Evolutionary conservation across 2,797 vertebrate genomes (phyloP), one percentile per base, ranked within the genome.

Genomic region (Cyclopterus lumpus): DNA sequence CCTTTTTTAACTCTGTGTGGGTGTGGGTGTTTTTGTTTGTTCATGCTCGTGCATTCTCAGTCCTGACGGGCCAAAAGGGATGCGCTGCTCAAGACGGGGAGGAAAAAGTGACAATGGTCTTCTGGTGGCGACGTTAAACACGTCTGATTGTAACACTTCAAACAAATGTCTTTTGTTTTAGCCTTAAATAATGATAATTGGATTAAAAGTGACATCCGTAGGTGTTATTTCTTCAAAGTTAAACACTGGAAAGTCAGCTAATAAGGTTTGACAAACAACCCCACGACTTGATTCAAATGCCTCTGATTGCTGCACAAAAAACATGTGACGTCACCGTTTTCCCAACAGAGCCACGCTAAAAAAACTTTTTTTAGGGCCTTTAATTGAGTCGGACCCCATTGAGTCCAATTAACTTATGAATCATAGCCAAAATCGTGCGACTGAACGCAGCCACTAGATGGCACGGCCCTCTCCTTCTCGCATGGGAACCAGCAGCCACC

Each of bases 21-120:
- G 57, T 54, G 9, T 59, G 4, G 18, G 28, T 32, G 14, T 54
- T 73, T 44, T n/a, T n/a, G n/a, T n/a, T n/a, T n/a, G n/a, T n/a
- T n/a, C n/a, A n/a, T n/a, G n/a, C n/a, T 38, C 73, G 83, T 82
- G 70, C 83, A 82, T 87, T 85, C 73, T 85, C 69, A 86, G 83
- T 79, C 78, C 84, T 91, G 88, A 83, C 83, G 86, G 89, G 86
- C 84, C 85, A 82, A 89, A 85, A 74, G 82, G 79, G 86, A 84
- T 77, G 84, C 83, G 82, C 79, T 71, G 77, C 73, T 86, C 67
- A 76, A 83, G 67, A 63, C 49, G 46, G 77, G 78, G 83, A 78
- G 71, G 67, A 82, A 77, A 51, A 77, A 75, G 65, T 54, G 55
- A 66, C 74, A 42, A 57, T 7, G 5, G 4, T 57, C 67, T 26